These are phyloP conservation scores for Himalopsyche tibetana DNA, from an alignment of 2,888 invertebrate species.

Conservation along the genomic window DNA sequence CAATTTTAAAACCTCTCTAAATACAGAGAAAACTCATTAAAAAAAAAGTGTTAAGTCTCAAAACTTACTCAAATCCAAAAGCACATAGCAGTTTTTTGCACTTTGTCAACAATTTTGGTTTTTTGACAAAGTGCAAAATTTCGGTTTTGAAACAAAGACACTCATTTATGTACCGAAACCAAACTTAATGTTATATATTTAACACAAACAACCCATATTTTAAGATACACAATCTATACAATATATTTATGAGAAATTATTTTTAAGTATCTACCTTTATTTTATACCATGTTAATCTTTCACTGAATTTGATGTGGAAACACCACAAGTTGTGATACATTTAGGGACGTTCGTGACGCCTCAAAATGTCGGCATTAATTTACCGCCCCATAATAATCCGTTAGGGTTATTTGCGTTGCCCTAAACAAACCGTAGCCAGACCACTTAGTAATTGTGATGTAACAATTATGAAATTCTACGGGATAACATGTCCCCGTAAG, in stretches of 20 bases:
- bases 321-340: slow-evolving; percentile 22
- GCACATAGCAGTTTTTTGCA: no score
- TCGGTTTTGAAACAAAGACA: no score
- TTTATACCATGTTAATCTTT: not conserved
- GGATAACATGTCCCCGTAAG: slow-evolving; percentile 13
- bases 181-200: no score
- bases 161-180: no score
- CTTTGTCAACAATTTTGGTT: no score
- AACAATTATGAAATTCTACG: slow-evolving; percentile 19
- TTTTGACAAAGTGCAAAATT: no score
- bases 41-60: no score
- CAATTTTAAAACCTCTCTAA: no score
- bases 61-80: no score
- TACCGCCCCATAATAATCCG: slow-evolving; percentile 19
- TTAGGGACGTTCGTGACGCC: slow-evolving; percentile 32
- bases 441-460: slow-evolving; percentile 26
- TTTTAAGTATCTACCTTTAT: not conserved
- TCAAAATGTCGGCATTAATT: slow-evolving; percentile 34
- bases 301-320: slow-evolving; percentile 20
- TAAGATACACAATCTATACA: no score
- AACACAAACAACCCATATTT: no score
- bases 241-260: not conserved
- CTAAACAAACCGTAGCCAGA: slow-evolving; percentile 10
- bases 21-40: no score
- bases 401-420: slow-evolving; percentile 15